These are phyloP conservation scores for Coelopa frigida DNA, from an alignment of 1,140 invertebrate genomes.

Conservation along the genomic window DNA sequence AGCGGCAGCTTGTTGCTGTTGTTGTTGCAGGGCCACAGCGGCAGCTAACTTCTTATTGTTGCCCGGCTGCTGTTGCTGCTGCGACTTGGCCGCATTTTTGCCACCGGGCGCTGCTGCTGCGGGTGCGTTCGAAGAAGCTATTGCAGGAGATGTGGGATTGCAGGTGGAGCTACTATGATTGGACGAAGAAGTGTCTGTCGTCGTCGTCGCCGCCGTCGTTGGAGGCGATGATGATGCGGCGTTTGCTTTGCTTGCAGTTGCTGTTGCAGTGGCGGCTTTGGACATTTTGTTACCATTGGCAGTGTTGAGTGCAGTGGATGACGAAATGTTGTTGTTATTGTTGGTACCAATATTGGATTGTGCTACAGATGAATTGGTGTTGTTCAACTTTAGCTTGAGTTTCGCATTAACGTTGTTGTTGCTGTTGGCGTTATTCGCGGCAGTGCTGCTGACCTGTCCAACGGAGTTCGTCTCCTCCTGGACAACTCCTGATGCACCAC, in stretches of 20 bases:
- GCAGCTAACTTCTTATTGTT: slow-evolving; percentile 1
- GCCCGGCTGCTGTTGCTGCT: slow-evolving; percentile 1
- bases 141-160: slow-evolving; percentile 17
- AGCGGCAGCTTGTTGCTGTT: slow-evolving; percentile 13
- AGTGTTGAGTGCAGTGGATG: no score
- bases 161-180: slow-evolving; percentile 10
- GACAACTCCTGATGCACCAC: no score
- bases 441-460: no score
- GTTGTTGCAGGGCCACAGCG: slow-evolving; percentile 7
- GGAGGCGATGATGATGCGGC: background rate
- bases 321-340: slow-evolving; percentile 1
- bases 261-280: slow-evolving; percentile 6
- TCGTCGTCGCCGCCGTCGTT: slow-evolving; percentile 13
- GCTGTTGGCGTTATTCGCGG: no score
- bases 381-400: no score
- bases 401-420: no score
- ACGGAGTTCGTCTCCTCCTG: no score
- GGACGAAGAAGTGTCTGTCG: slow-evolving; percentile 17
- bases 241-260: slow-evolving; percentile 7
- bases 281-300: no score
- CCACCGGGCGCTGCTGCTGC: slow-evolving; percentile 7
- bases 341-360: no score
- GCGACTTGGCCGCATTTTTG: slow-evolving; percentile 1
- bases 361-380: no score
- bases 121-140: slow-evolving; percentile 21